Conservation (phyloP, 2,113 vertebrate genomes). For the Blennius ocellaris region DNA sequence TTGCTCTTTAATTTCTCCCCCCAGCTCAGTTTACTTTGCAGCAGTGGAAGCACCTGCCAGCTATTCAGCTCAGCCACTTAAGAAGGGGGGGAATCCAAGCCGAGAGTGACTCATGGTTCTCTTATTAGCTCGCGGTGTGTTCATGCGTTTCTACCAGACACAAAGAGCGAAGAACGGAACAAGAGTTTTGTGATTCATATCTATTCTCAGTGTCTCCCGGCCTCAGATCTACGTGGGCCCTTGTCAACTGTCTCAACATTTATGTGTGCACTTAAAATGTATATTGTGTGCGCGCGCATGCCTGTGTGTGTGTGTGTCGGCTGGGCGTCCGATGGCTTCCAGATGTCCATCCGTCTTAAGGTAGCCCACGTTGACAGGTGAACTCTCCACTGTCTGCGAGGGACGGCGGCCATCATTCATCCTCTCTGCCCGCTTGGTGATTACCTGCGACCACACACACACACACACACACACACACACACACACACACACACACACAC, state of each 20-base stretch:
- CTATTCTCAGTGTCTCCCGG: slow-evolving; percentile 45
- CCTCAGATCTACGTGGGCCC: slow-evolving; percentile 65
- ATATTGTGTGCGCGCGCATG: slow-evolving; percentile 35
- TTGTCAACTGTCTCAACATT: slow-evolving; percentile 66
- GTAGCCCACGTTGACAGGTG: slow-evolving; percentile 77
- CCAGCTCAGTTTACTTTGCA: slow-evolving; percentile 56
- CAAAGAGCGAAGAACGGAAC: slow-evolving; percentile 29
- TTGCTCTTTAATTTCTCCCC: slow-evolving; percentile 52
- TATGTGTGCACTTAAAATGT: slow-evolving; percentile 62
- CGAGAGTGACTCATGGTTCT: slow-evolving; percentile 68
- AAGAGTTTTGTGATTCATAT: slow-evolving; percentile 60
- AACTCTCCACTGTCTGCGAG: slow-evolving; percentile 76
- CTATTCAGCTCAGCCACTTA: slow-evolving; percentile 66
- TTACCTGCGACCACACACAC: slow-evolving; percentile 66
- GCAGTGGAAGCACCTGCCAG: slow-evolving; percentile 71
- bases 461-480: slow-evolving; percentile 26
- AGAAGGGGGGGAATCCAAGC: slow-evolving; percentile 51
- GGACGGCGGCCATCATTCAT: slow-evolving; percentile 66
- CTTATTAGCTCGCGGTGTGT: slow-evolving; percentile 45
- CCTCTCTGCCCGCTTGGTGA: slow-evolving; percentile 43
- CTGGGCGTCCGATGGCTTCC: slow-evolving; percentile 70
- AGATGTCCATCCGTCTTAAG: slow-evolving; percentile 80
- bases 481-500: slow-evolving; percentile 6
- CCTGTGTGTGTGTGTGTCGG: slow-evolving; percentile 19
- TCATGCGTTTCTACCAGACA: slow-evolving; percentile 4